Percentiles rank a stretch among this genome's conserved stretches.
Conservation (phyloP, 2,888 invertebrate genomes). For the Amblyteles armatorius region DNA sequence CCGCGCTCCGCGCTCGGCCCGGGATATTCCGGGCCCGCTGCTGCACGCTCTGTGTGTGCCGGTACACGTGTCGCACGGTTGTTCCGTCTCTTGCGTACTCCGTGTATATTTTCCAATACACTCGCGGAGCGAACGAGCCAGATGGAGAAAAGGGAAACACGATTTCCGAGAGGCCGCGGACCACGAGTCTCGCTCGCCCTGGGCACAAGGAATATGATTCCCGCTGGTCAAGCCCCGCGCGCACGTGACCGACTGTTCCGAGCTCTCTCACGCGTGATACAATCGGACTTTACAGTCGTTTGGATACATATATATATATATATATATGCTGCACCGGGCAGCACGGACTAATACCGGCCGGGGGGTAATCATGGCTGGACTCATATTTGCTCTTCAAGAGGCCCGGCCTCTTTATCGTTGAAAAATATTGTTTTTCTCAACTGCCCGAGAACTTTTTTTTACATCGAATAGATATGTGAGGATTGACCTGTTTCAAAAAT, state of each 20-base stretch:
- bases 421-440: too few species aligned
- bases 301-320: not conserved
- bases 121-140: not conserved
- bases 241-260: not conserved
- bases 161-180: not conserved
- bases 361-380: too few species aligned
- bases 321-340: too few species aligned
- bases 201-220: conserved; percentile 2
- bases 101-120: conserved; percentile 18
- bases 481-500: too few species aligned
- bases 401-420: too few species aligned
- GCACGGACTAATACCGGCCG: too few species aligned
- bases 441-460: too few species aligned
- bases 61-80: conserved; percentile 41
- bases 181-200: not conserved
- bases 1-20: not conserved
- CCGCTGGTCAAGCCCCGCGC: not conserved
- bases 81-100: conserved; percentile 4
- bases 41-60: conserved; percentile 21
- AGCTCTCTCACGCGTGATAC: not conserved
- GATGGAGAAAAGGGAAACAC: conserved; percentile 9
- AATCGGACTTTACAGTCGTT: not conserved
- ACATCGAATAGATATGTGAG: too few species aligned
- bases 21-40: not conserved
- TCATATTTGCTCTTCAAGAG: too few species aligned